phyloP scores from a whole-genome alignment of 2,888 invertebrate species.

The Cylindroiulus punctatus region DNA sequence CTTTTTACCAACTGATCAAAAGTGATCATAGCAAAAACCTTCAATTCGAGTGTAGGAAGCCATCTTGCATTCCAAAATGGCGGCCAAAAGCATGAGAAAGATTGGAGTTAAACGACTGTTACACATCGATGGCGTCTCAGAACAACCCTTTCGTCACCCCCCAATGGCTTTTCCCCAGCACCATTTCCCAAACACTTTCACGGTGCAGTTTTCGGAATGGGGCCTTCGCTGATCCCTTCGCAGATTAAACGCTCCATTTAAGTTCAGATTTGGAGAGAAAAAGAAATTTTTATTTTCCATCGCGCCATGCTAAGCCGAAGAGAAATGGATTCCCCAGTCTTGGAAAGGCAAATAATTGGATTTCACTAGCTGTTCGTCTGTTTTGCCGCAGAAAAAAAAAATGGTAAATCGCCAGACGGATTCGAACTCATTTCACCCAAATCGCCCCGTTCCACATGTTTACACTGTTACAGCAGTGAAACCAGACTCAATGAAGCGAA shows the following conservation, averaged over 20 bases:
- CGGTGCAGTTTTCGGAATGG: neutral
- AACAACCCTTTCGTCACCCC: neutral
- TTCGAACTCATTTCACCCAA: neutral
- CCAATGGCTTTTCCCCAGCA: neutral
- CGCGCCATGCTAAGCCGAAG: conserved; percentile 9
- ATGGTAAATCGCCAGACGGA: neutral
- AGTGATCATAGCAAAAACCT: too few relatives aligned
- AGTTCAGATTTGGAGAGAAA: neutral
- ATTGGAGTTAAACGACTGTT: too few relatives aligned
- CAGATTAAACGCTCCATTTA: conserved; percentile 32
- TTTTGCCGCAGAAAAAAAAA: neutral
- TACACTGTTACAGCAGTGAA: too few relatives aligned
- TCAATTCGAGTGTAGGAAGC: too few relatives aligned
- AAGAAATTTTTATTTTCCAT: conserved; percentile 1
- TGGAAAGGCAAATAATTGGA: conserved; percentile 20
- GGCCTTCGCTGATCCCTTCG: neutral
- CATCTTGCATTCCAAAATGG: too few relatives aligned
- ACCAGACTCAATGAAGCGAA: neutral
- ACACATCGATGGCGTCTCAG: too few relatives aligned
- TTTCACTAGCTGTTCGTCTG: neutral
- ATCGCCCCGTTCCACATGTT: too few relatives aligned
- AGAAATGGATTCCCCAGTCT: conserved; percentile 19
- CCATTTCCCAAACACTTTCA: neutral
- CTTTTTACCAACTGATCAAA: too few relatives aligned
- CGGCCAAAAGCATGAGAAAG: too few relatives aligned